Percentiles rank a stretch among this genome's conserved stretches.
Conservation (phyloP, 2,113 vertebrate species). For the Ploceus nigricollis region DNA sequence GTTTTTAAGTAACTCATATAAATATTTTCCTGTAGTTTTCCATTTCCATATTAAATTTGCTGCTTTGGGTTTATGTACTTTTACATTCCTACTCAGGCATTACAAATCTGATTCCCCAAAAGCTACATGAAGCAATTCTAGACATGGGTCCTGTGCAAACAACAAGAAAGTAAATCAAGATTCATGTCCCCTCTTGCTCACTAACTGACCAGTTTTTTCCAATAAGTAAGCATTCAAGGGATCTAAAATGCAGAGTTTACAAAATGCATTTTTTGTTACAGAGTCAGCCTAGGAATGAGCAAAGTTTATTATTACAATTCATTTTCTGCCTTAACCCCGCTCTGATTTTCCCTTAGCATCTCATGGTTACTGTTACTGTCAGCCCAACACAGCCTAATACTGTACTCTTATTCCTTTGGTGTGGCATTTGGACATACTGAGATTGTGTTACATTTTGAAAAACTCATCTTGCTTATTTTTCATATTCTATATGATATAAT, state of each 20-base stretch:
- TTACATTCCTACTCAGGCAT: neutral
- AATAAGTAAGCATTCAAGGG: neutral
- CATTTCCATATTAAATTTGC: neutral
- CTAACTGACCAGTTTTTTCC: neutral
- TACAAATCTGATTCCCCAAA: neutral
- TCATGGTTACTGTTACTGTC: neutral
- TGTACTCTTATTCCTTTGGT: neutral
- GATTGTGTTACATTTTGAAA: neutral
- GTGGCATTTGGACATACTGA: neutral
- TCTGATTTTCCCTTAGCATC: neutral
- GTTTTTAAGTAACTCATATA: neutral
- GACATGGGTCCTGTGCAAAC: neutral
- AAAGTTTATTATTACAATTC: neutral
- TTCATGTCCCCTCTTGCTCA: neutral
- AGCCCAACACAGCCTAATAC: neutral
- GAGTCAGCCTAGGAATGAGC: neutral
- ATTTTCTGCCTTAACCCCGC: neutral
- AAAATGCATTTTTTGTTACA: neutral
- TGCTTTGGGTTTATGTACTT: neutral
- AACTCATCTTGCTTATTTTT: neutral
- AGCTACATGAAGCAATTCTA: neutral
- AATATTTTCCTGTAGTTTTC: neutral
- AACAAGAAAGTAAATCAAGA: neutral
- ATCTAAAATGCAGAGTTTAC: neutral
- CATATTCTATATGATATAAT: neutral